Percentiles rank a stretch among this genome's conserved stretches.
Evolutionary conservation across 2,888 invertebrate genomes (phyloP).

Genomic region (Luperina nickerlii): DNA sequence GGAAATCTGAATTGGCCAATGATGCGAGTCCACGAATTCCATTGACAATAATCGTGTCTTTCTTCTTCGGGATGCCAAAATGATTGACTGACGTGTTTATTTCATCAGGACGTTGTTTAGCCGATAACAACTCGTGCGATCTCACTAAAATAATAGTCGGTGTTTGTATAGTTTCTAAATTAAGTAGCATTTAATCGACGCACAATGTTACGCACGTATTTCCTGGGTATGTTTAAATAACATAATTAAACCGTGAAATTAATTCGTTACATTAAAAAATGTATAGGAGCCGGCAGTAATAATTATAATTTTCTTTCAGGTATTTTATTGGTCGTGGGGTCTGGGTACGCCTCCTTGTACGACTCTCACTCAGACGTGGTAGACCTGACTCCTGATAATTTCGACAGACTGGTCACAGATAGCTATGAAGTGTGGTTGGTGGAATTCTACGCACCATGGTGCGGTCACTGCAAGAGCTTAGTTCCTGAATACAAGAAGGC

Average conservation of each 20-base stretch:
- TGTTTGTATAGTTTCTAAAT: constrained; percentile 65
- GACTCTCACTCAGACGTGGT: constrained; percentile 94
- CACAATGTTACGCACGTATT: constrained; percentile 80
- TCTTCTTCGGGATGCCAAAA: constrained; percentile 60
- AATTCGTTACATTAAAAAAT: constrained; percentile 47
- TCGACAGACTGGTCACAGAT: constrained; percentile 95
- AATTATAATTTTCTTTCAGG: constrained; percentile 75
- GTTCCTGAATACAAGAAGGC: constrained; percentile 98
- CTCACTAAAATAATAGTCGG: constrained; percentile 66
- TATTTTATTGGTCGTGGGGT: constrained; percentile 81
- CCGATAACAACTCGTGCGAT: constrained; percentile 66
- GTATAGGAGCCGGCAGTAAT: constrained; percentile 56
- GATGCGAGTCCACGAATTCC: constrained; percentile 83
- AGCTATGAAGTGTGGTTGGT: constrained; percentile 98
- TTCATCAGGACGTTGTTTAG: constrained; percentile 61
- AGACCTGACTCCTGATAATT: constrained; percentile 96
- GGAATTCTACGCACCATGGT: constrained; percentile 99
- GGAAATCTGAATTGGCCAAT: constrained; percentile 79
- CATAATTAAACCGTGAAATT: constrained; percentile 74
- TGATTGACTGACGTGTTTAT: constrained; percentile 85
- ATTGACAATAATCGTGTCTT: constrained; percentile 80
- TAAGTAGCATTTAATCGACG: constrained; percentile 71
- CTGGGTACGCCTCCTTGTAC: constrained; percentile 89
- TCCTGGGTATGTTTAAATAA: constrained; percentile 84
- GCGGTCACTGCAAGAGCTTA: constrained; percentile 96